Conservation (phyloP, 2,888 invertebrate species). For the Coremacera marginata region DNA sequence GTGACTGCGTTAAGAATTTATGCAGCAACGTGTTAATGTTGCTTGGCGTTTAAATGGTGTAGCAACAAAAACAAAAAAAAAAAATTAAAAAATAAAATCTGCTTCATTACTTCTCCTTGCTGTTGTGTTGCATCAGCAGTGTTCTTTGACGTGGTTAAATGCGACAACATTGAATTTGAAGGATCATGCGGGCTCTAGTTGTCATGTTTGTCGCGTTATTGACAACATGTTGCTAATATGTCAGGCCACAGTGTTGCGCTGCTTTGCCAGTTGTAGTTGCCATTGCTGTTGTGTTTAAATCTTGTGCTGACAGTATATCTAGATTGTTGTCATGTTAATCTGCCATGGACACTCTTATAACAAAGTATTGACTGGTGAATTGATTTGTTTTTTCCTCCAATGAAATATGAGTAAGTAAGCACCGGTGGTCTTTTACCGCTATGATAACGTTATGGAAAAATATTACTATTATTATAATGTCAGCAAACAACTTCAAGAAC, state of each 20-base stretch:
- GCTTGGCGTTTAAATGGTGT: background rate
- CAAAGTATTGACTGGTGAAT: no score
- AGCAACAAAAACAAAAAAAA: background rate
- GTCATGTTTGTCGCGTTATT: conserved; percentile 51
- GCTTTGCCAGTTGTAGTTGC: background rate
- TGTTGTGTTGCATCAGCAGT: background rate
- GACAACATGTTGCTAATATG: conserved; percentile 48
- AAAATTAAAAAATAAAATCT: background rate
- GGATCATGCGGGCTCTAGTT: conserved; percentile 46
- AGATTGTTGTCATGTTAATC: conserved; percentile 21
- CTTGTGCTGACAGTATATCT: conserved; percentile 2
- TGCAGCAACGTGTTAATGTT: conserved; percentile 9
- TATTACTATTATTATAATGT: no score
- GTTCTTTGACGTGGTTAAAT: background rate
- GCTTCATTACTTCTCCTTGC: background rate
- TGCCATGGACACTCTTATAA: background rate
- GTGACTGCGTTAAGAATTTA: conserved; percentile 7
- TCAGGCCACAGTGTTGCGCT: conserved; percentile 28
- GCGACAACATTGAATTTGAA: conserved; percentile 19
- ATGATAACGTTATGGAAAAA: background rate
- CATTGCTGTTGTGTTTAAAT: background rate
- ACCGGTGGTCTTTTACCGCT: background rate
- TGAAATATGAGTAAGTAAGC: no score
- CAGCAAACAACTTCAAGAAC: no score
- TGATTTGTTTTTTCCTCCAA: no score